Conservation (phyloP, 1,140 invertebrate genomes). For the Stegodyphus mimosarum region DNA sequence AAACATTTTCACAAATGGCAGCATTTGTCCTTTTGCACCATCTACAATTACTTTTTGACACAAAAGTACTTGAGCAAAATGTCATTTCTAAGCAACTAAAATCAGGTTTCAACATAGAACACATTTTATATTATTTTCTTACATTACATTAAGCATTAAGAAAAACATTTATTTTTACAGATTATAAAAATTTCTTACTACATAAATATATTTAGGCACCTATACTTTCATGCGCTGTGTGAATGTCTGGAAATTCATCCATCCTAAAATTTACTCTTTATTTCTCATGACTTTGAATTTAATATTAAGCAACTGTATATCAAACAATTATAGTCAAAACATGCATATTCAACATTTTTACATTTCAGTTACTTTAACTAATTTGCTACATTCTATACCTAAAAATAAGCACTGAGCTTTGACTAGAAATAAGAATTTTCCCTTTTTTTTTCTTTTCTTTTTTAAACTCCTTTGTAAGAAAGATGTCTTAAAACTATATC, state of each 20-base stretch:
- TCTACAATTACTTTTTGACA: not conserved
- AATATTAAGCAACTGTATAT: not conserved
- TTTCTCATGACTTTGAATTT: too few relatives aligned
- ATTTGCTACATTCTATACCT: too few relatives aligned
- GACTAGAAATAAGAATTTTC: too few relatives aligned
- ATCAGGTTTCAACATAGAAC: not conserved
- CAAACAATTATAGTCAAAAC: not conserved
- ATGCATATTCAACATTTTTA: too few relatives aligned
- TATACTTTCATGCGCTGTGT: not conserved
- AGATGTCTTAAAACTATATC: too few relatives aligned
- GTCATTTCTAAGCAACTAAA: not conserved
- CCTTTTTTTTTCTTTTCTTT: too few relatives aligned
- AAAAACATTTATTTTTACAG: constrained; percentile 4
- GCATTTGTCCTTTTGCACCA: not conserved
- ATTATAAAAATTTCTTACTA: constrained; percentile 30
- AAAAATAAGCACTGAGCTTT: too few relatives aligned
- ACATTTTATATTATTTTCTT: not conserved
- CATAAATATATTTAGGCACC: constrained; percentile 42
- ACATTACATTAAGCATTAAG: not conserved
- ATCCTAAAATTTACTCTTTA: too few relatives aligned
- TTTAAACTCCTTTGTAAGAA: too few relatives aligned
- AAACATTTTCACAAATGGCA: not conserved
- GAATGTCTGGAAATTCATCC: too few relatives aligned
- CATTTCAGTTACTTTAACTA: too few relatives aligned
- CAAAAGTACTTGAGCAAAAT: constrained; percentile 1